Percentiles rank a stretch among this genome's conserved stretches.
These are phyloP conservation scores for Galaxea fascicularis DNA, from an alignment of 92 coral and sea anemone genomes.

Conservation along the genomic window DNA sequence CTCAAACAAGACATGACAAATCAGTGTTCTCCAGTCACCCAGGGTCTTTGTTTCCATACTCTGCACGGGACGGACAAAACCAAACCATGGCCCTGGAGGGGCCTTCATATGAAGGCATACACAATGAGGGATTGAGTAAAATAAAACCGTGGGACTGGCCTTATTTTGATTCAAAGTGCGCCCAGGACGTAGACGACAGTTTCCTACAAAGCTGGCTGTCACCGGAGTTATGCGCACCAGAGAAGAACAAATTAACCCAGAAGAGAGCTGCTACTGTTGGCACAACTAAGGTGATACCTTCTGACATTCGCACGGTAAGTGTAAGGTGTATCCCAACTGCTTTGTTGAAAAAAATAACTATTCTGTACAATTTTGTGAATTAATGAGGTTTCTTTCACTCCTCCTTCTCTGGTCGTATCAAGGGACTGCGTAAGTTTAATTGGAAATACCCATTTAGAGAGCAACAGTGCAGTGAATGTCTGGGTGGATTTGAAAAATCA, in stretches of 20 bases:
- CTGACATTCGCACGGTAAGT: conserved; percentile 37
- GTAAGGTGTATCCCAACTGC: too few relatives aligned
- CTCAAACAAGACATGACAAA: not conserved
- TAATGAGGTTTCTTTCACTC: too few relatives aligned
- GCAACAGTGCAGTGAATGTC: too few relatives aligned
- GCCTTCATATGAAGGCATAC: not conserved
- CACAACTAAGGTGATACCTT: conserved; percentile 41
- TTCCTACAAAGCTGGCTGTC: not conserved
- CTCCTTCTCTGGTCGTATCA: too few relatives aligned
- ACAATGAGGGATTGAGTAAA: not conserved
- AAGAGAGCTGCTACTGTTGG: conserved; percentile 5
- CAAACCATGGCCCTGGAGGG: not conserved
- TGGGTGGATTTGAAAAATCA: too few relatives aligned
- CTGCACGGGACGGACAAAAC: conserved; percentile 6
- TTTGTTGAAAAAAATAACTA: not conserved
- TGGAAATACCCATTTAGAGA: too few relatives aligned
- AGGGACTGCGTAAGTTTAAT: too few relatives aligned
- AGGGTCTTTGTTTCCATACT: conserved; percentile 38
- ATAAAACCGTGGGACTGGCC: not conserved
- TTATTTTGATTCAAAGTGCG: not conserved
- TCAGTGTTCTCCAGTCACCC: conserved; percentile 23
- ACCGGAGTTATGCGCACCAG: conserved; percentile 40
- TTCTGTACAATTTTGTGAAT: not conserved
- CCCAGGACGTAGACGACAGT: not conserved
- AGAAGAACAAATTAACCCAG: not conserved